Evolutionary conservation across 2,797 vertebrate genomes (phyloP), one percentile per base, ranked within the genome.

Genomic region (Halcyon chelicuti): DNA sequence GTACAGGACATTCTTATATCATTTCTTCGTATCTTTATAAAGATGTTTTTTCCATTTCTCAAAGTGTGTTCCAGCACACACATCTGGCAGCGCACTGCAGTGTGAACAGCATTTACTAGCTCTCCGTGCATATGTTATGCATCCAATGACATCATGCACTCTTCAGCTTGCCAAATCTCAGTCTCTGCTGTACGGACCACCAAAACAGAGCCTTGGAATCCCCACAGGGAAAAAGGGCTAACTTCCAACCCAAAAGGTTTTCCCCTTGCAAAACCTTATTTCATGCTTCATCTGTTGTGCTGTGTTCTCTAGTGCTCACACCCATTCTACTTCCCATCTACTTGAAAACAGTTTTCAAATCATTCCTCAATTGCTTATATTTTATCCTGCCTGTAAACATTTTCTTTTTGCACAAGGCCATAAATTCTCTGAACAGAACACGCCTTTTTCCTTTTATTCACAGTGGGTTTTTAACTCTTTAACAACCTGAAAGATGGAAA

Each of bases 81-180:
- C 96, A 97, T 96, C 96, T 95, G 96, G 97, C 95, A 97, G 84
- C 10, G 7, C 61, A 51, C 74, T 3, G 87, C 94, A 75, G 96
- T 42, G 93, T 54, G 95, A 97, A 94, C 82, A 97, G 95, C 93
- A 60, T 92, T 97, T 86, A 78, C 84, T 89, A 86, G 94, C 94
- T 97, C 96, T 86, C 82, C 1, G 11, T 83, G 94, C 97, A 91
- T 97, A 93, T 97, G 98, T 93, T 97, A 84, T 94, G 90, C 96
- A 97, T 97, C 96, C 97, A 71, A 71, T 98, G 98, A 98, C 97
- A 97, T 98, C 98, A 98, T 94, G 77, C 94, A 9, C 88, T 75
- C 62, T 12, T 67, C 51, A 29, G 80, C 72, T 39, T 95, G 98
- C 98, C 98, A 98, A 96, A 46, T 85, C 47, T 13, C 93, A 81